Conservation (phyloP, 2,888 invertebrate genomes). For the Megalurothrips usitatus region DNA sequence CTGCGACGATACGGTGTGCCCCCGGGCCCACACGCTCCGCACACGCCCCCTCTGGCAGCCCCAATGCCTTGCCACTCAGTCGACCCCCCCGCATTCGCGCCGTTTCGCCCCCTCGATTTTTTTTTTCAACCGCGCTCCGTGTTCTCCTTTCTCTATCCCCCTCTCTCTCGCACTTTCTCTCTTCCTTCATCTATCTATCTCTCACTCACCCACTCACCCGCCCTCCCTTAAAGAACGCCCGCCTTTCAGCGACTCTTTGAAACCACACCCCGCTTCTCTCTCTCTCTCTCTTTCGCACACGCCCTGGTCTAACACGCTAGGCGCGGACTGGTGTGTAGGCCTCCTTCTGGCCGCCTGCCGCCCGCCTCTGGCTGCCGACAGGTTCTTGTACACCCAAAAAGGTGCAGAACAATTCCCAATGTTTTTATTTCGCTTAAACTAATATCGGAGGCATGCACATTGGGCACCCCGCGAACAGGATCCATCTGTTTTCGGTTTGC, state of each 20-base stretch:
- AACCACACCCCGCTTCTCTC: not conserved
- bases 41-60: not conserved
- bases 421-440: too few relatives aligned
- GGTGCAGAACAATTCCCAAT: too few relatives aligned
- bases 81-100: not conserved
- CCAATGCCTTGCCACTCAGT: not conserved
- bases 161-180: too few relatives aligned
- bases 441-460: too few relatives aligned
- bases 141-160: not conserved
- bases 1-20: not conserved
- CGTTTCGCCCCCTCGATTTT: not conserved
- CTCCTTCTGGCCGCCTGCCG: too few relatives aligned
- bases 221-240: not conserved
- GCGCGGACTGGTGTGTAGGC: too few relatives aligned
- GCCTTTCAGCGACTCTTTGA: conserved; percentile 6
- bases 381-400: too few relatives aligned
- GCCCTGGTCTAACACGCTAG: too few relatives aligned
- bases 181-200: too few relatives aligned
- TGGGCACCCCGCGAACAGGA: not conserved
- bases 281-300: too few relatives aligned
- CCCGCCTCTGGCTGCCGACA: too few relatives aligned
- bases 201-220: not conserved
- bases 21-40: not conserved
- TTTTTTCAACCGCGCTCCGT: not conserved
- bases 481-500: not conserved